Percentiles rank a stretch among this genome's conserved stretches.
Conservation (phyloP, 2,113 vertebrate genomes). For the Lophotis ruficrista region DNA sequence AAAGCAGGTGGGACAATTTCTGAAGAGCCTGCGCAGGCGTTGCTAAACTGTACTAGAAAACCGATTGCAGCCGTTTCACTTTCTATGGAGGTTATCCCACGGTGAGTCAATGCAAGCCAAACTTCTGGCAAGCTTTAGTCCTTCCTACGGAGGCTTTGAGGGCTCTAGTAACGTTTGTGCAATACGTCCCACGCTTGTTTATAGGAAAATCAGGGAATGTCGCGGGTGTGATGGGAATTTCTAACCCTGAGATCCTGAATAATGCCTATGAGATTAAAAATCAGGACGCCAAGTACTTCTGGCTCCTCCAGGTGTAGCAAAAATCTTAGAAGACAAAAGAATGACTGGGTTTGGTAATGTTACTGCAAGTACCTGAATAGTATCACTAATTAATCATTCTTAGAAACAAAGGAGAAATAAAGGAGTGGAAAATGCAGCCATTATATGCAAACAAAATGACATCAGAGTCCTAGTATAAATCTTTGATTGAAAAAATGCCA, state of each 20-base stretch:
- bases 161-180: background rate
- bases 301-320: background rate
- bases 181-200: background rate
- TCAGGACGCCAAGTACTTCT: background rate
- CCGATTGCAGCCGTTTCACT: background rate
- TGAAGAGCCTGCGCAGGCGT: background rate
- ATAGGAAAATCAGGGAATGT: background rate
- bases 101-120: background rate
- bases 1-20: fast-evolving
- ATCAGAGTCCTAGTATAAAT: background rate
- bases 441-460: background rate
- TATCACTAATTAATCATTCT: background rate
- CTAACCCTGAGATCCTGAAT: background rate
- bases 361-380: background rate
- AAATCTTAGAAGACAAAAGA: background rate
- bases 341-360: background rate
- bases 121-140: background rate
- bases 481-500: background rate
- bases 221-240: background rate
- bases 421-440: background rate
- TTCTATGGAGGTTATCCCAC: background rate
- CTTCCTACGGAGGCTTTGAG: background rate
- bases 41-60: background rate
- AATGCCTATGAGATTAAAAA: background rate
- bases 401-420: background rate